Percentiles rank a stretch among this genome's conserved stretches.
These are phyloP conservation scores for Drosophila austrosaltans DNA, from an alignment of 2,888 invertebrate genomes.

Conservation along the genomic window DNA sequence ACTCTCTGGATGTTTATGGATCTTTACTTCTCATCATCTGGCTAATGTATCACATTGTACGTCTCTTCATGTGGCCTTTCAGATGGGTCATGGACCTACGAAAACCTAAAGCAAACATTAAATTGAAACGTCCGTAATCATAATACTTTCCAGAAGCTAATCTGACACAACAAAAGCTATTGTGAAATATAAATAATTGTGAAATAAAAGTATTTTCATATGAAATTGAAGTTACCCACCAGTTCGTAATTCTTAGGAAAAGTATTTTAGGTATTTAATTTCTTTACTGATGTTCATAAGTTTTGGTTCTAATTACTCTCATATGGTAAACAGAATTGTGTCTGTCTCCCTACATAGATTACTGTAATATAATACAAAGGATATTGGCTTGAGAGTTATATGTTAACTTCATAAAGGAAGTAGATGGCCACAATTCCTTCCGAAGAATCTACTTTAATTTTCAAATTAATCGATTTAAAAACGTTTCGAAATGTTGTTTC, in stretches of 20 bases:
- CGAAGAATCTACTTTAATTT: too few relatives aligned
- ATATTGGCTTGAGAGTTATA: too few relatives aligned
- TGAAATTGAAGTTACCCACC: background rate
- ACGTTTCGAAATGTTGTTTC: too few relatives aligned
- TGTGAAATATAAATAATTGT: background rate
- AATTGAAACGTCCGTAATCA: slow-evolving; percentile 55
- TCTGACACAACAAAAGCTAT: background rate
- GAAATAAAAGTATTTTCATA: background rate
- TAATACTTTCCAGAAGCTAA: background rate
- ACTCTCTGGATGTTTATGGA: slow-evolving; percentile 84
- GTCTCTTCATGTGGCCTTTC: slow-evolving; percentile 33
- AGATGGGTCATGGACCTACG: slow-evolving; percentile 9
- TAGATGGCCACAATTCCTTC: too few relatives aligned
- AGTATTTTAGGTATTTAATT: background rate
- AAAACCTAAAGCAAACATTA: slow-evolving; percentile 7
- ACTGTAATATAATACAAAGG: too few relatives aligned
- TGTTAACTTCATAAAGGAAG: too few relatives aligned
- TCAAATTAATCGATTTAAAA: too few relatives aligned
- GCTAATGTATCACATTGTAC: slow-evolving; percentile 20
- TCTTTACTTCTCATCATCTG: slow-evolving; percentile 38
- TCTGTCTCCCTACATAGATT: background rate
- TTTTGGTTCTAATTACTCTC: background rate
- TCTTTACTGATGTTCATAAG: too few relatives aligned
- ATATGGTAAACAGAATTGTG: background rate
- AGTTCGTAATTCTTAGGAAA: too few relatives aligned